Percentiles rank a stretch among this genome's conserved stretches.
These are phyloP conservation scores for Timema podura DNA, from an alignment of 2,888 invertebrate genomes.

Conservation along the genomic window DNA sequence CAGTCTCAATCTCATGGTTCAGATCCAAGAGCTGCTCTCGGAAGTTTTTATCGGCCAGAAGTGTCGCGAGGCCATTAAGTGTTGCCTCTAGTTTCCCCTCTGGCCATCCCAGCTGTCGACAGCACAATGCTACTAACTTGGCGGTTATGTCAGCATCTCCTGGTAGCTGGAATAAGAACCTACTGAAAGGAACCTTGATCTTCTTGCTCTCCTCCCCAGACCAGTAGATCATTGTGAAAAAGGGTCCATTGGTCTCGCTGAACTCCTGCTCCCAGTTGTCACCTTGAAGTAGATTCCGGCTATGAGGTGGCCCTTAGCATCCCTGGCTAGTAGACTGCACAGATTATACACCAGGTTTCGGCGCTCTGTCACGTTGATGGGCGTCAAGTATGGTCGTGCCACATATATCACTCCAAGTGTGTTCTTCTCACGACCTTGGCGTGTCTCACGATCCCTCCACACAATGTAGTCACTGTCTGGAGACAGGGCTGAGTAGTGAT, in stretches of 20 bases:
- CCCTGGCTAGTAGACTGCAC: constrained; percentile 65
- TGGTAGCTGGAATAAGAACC: constrained; percentile 47
- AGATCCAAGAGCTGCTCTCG: constrained; percentile 72
- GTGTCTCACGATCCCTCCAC: constrained; percentile 79
- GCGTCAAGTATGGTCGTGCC: constrained; percentile 71
- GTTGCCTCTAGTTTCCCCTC: constrained; percentile 59
- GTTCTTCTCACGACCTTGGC: constrained; percentile 55
- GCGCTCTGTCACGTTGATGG: constrained; percentile 82
- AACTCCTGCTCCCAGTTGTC: constrained; percentile 44
- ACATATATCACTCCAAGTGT: constrained; percentile 70
- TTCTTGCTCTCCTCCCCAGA: constrained; percentile 58
- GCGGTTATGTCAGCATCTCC: constrained; percentile 37
- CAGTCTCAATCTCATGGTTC: constrained; percentile 74
- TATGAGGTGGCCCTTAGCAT: constrained; percentile 75
- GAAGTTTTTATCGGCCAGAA: constrained; percentile 67
- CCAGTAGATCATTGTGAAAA: constrained; percentile 75
- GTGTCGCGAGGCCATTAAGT: constrained; percentile 60
- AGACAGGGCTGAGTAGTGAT: constrained; percentile 70
- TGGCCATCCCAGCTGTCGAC: constrained; percentile 66
- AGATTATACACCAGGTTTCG: constrained; percentile 83
- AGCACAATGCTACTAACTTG: constrained; percentile 61
- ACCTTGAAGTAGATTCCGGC: constrained; percentile 86
- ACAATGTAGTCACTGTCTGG: constrained; percentile 72
- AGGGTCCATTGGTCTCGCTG: constrained; percentile 20
- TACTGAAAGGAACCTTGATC: constrained; percentile 70